phyloP scores from a whole-genome alignment of 1,140 invertebrate species.

The Sarcophaga bullata region DNA sequence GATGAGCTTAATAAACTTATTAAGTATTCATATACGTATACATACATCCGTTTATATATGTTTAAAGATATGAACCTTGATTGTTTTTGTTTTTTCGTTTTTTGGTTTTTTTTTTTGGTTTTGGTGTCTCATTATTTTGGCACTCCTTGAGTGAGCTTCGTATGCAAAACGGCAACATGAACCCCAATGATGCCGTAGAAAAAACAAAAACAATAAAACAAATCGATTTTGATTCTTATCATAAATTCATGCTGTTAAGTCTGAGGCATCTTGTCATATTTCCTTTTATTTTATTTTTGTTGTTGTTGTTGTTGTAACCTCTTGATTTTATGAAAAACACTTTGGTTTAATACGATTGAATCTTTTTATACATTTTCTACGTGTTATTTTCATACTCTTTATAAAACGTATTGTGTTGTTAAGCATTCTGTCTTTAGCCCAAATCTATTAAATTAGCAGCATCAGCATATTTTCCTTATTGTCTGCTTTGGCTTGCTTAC shows the following conservation, averaged over 20 bases:
- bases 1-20: neutral
- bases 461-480: slow-evolving; percentile 1
- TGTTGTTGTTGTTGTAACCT: too few species aligned
- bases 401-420: too few species aligned
- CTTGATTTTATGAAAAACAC: slow-evolving; percentile 15
- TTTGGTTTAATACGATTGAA: slow-evolving; percentile 7
- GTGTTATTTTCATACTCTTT: too few species aligned
- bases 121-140: neutral
- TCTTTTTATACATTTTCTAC: neutral
- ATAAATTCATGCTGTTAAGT: slow-evolving; percentile 19
- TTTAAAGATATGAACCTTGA: slow-evolving; percentile 6
- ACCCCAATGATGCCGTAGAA: neutral
- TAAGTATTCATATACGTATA: neutral
- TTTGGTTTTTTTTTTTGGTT: neutral
- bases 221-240: slow-evolving; percentile 18
- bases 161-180: neutral
- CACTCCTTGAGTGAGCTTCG: neutral
- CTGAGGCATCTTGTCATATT: slow-evolving; percentile 21
- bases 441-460: slow-evolving; percentile 6
- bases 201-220: neutral
- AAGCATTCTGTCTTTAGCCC: neutral
- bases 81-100: neutral
- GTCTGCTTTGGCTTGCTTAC: neutral
- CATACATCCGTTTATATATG: neutral
- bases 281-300: neutral